Evolutionary conservation across 2,113 vertebrate genomes (phyloP), one percentile per base, ranked within the genome.

Genomic region (Verasper variegatus): DNA sequence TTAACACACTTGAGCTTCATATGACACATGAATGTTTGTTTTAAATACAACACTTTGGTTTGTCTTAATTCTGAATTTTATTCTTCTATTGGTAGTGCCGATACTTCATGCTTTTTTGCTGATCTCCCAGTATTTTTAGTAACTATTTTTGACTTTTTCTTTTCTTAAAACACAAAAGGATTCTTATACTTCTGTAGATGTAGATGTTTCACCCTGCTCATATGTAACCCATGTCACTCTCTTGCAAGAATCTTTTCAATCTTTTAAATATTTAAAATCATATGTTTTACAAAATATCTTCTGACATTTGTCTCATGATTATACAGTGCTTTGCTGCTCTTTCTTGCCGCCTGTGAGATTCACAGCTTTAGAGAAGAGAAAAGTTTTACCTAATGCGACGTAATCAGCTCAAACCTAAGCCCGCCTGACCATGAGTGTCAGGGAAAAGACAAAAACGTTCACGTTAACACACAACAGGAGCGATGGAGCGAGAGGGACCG

Each of bases 401-500:
- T 51, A 35, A 77, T 66, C 21, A 15, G 42, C 45, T 66, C 37
- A 20, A 11, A 57, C n/a, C 17, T 51, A 62, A 70, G 3, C 60
- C 18, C 3, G 7, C 7, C 20, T n/a, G 31, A 61, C 27, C 35
- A n/a, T 40, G 20, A 54, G 0, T n/a, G 51, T n/a, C 18, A 54
- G 51, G 51, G 45, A 49, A 17, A 18, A 55, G 51, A 52, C 57
- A 10, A 0, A 74, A 62, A 63, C 3, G 15, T 10, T n/a, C 18
- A 35, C 37, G 47, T 31, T 40, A 74, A 49, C n/a, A 40, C 55
- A 62, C 10, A 69, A 49, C 23, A 49, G 68, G 58, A 76, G 57
- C 17, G 14, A 57, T 31, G 0, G 60, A 72, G 82, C 71, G 57
- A n/a, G 54, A 66, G 74, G 77, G 56, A 51, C 57, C 14, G 54